These are phyloP conservation scores for Anagyrus pseudococci DNA, from an alignment of 2,888 invertebrate genomes.

Conservation along the genomic window DNA sequence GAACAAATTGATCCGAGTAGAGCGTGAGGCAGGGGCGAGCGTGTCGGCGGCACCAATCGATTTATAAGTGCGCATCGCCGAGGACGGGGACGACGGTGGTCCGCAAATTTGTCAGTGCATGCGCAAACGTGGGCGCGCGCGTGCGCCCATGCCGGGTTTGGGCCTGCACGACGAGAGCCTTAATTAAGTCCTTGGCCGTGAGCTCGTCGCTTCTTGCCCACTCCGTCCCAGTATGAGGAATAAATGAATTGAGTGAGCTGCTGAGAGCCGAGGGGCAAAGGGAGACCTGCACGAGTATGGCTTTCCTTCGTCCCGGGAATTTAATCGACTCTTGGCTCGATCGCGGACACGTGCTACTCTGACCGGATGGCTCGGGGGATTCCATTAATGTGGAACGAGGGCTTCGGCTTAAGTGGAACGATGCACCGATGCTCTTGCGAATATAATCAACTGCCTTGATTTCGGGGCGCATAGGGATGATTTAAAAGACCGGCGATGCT, in stretches of 20 bases:
- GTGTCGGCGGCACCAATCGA: conserved; percentile 2
- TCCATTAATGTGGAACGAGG: neutral
- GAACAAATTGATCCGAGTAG: conserved; percentile 14
- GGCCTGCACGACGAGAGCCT: too few species aligned
- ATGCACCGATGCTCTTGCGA: too few species aligned
- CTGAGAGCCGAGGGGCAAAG: too few species aligned
- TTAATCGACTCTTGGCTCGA: neutral
- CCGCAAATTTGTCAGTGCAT: conserved; percentile 16
- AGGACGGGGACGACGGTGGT: too few species aligned
- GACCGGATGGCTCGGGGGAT: neutral
- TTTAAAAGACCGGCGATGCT: too few species aligned
- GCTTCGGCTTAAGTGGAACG: neutral
- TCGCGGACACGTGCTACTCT: neutral
- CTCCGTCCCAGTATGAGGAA: conserved; percentile 3
- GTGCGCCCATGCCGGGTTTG: neutral
- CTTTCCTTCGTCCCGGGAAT: neutral
- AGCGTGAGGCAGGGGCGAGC: neutral
- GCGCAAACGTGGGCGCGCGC: neutral
- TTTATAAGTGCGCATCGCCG: conserved; percentile 7
- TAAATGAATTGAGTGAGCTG: conserved; percentile 8
- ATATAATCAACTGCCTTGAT: too few species aligned
- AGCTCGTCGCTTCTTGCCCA: neutral
- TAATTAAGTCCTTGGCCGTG: conserved; percentile 10
- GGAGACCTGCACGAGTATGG: too few species aligned
- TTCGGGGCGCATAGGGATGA: too few species aligned